A percentile compares a stretch with the other conserved stretches of the same genome.
These are phyloP conservation scores for Yasuhikotakia modesta DNA, from an alignment of 2,797 vertebrate genomes.

Conservation along the genomic window DNA sequence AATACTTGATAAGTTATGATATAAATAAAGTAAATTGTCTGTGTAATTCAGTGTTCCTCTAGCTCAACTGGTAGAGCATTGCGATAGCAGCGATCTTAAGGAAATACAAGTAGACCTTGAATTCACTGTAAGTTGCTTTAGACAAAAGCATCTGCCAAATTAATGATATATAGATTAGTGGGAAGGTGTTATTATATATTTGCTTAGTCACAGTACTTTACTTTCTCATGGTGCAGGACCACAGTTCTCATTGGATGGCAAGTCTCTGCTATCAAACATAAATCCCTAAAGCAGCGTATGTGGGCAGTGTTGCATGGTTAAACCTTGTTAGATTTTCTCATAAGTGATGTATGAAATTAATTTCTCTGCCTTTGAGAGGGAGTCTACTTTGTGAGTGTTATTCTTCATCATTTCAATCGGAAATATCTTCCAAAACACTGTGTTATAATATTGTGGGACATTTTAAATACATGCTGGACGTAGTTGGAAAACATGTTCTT, in stretches of 20 bases:
- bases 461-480: slow-evolving; percentile 64
- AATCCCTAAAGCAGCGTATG: slow-evolving; percentile 17
- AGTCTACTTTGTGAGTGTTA: slow-evolving; percentile 17
- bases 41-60: no score
- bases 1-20: no score
- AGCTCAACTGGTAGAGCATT: no score
- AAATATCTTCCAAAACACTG: background rate
- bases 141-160: no score
- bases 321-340: slow-evolving; percentile 19
- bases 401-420: background rate
- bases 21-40: no score
- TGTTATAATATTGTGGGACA: background rate
- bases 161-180: background rate
- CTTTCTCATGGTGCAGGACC: background rate
- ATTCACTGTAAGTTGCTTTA: no score
- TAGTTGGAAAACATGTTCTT: slow-evolving; percentile 50
- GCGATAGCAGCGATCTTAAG: no score
- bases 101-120: no score
- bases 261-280: background rate
- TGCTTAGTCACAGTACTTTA: slow-evolving; percentile 18
- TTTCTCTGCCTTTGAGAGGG: background rate
- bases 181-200: slow-evolving; percentile 10
- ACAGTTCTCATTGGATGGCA: slow-evolving; percentile 1
- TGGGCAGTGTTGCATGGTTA: slow-evolving; percentile 28
- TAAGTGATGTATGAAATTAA: slow-evolving; percentile 32